These are phyloP conservation scores for Muscina levida DNA, from an alignment of 2,888 invertebrate genomes.

Conservation along the genomic window DNA sequence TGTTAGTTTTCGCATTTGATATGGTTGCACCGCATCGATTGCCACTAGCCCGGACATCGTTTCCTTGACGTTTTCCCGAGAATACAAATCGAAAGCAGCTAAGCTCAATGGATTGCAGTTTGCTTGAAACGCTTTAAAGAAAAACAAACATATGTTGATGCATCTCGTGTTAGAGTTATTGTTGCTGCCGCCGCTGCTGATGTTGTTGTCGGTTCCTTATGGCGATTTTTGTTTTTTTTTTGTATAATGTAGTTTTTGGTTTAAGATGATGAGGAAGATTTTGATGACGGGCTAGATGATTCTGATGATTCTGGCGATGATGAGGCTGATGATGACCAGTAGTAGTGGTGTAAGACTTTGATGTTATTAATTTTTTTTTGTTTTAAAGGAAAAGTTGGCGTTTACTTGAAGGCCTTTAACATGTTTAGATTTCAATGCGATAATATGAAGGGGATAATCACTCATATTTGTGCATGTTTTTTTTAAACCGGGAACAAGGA, in stretches of 20 bases:
- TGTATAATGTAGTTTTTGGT: background rate
- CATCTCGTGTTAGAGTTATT: background rate
- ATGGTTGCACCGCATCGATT: constrained; percentile 18
- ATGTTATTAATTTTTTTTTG: constrained; percentile 32
- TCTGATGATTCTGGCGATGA: background rate
- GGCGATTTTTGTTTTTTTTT: background rate
- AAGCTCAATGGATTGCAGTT: background rate
- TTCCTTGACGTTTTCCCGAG: constrained; percentile 62
- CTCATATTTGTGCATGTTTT: background rate
- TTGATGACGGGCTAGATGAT: background rate
- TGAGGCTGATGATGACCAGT: constrained; percentile 1
- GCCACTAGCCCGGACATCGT: background rate
- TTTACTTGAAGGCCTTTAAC: background rate
- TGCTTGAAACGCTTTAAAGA: constrained; percentile 4
- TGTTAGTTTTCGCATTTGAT: constrained; percentile 32
- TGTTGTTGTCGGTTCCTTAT: background rate
- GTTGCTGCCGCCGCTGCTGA: background rate
- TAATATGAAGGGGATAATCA: background rate
- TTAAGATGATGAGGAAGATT: too few relatives aligned
- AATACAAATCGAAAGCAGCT: constrained; percentile 26
- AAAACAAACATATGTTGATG: constrained; percentile 35
- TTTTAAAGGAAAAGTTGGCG: constrained; percentile 19
- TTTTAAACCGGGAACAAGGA: constrained; percentile 3
- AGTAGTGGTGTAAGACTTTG: constrained; percentile 12
- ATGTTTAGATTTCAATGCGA: constrained; percentile 15